phyloP scores from a whole-genome alignment of 92 coral and sea anemone genomes.

The Bergia puertoricense region DNA sequence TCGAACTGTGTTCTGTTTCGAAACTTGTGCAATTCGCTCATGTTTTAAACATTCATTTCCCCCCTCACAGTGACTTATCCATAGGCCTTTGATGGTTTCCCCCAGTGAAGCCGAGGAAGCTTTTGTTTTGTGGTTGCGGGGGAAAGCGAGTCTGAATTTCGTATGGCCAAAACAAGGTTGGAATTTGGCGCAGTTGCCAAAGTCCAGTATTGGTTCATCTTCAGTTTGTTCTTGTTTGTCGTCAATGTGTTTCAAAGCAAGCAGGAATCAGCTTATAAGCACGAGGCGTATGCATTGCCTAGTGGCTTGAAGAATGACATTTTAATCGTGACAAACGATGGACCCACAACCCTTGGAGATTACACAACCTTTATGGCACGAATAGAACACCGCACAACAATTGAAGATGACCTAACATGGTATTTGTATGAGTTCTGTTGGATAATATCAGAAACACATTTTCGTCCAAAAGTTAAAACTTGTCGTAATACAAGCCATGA shows the following conservation, averaged over 20 bases:
- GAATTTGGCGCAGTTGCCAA: neutral
- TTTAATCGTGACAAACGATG: constrained; percentile 21
- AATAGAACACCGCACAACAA: neutral
- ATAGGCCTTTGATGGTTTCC: neutral
- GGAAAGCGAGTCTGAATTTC: neutral
- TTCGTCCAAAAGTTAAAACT: neutral
- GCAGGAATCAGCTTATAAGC: neutral
- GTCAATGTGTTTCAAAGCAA: constrained; percentile 21
- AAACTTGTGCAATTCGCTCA: neutral
- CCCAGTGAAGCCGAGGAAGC: neutral
- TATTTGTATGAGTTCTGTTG: neutral
- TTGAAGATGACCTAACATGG: too few species aligned
- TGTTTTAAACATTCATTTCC: neutral
- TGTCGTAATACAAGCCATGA: neutral
- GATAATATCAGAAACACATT: neutral
- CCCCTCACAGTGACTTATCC: neutral
- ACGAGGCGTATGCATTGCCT: neutral
- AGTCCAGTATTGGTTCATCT: constrained; percentile 24
- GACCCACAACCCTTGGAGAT: constrained; percentile 19
- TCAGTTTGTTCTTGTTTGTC: constrained; percentile 29
- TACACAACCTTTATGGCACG: neutral
- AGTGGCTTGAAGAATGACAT: neutral
- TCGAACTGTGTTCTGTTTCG: neutral
- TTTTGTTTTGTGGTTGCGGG: neutral
- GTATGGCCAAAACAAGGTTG: neutral